Base-by-base conservation (phyloP, 2,113 vertebrate genomes). In the Mormyrus lacerda region DNA sequence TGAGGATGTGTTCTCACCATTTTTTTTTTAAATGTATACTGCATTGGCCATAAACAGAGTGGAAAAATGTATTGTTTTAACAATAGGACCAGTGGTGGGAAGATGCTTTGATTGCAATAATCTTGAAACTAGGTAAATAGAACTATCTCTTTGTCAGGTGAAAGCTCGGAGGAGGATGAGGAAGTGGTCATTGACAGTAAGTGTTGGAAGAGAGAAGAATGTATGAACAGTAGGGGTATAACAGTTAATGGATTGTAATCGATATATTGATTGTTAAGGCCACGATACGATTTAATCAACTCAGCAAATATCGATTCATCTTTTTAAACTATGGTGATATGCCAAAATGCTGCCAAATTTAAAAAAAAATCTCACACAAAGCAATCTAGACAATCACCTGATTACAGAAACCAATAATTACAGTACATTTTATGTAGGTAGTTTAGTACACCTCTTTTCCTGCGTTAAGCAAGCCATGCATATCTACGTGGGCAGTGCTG, bases 141-240 rank as follows among this genome's bases (percentile, higher is more conserved):
- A 47, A 90, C 91, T 92, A 87, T 94, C 24, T 93, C 89, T 91
- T 91, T 92, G 51, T 91, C 92, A 95, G 94, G 94, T 92, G 94
- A 94, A 88, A 95, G 93, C 90, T 91, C 91, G 89, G 94, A 91
- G 91, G 94, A 94, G 88, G 92, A 94, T 58, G 91, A 89, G 31
- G 87, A 91, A 90, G 94, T 95, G 89, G 93, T 94, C 89, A 95
- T 95, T 87, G 94, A 95, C 73, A 94, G 94, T 95, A 93, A 95
- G 93, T 91, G 73, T 45, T 65, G 53, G 53, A 48, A 65, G 65
- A n/a, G 42, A 73, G 24, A 89, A 69, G 9, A 58, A 4, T 21
- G 50, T 47, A 8, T 69, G n/a, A 13, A 69, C n/a, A 13, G 27
- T 11, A 65, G 61, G 10, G n/a, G 27, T 69, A 10, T 65, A 27